Conservation (phyloP, 2,888 invertebrate genomes). For the Archaeoteleia sp. region DNA sequence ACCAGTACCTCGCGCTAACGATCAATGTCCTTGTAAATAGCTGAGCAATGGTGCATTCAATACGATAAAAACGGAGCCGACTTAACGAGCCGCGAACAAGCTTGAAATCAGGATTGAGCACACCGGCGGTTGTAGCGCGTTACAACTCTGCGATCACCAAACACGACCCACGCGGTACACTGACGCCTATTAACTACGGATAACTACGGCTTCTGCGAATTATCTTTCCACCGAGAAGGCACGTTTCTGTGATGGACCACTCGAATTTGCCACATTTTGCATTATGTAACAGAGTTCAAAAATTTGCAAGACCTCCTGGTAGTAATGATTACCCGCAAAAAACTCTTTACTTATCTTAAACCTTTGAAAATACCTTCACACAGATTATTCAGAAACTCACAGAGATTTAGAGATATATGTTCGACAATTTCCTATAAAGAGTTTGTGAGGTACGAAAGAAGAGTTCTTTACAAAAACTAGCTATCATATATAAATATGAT, state of each 20-base stretch:
- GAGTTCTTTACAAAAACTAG: no score
- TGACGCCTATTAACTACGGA: constrained; percentile 45
- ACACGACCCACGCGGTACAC: constrained; percentile 52
- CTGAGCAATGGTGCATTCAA: constrained; percentile 61
- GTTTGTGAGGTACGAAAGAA: no score
- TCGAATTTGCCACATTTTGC: no score
- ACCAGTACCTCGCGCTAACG: constrained; percentile 43
- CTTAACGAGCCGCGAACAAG: constrained; percentile 63
- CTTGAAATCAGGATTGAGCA: constrained; percentile 61
- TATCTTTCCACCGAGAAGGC: constrained; percentile 24
- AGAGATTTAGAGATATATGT: no score
- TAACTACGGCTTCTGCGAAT: constrained; percentile 46
- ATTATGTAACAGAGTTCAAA: no score
- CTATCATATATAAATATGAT: no score
- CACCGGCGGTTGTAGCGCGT: constrained; percentile 50
- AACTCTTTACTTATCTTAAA: no score
- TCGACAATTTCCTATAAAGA: no score
- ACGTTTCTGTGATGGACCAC: neutral
- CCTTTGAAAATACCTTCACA: no score
- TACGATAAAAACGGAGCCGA: constrained; percentile 58
- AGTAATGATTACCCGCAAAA: no score
- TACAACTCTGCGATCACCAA: constrained; percentile 59
- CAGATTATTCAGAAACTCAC: no score
- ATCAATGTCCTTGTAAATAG: constrained; percentile 56
- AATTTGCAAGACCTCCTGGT: no score